Evolutionary conservation across 2,797 vertebrate genomes (phyloP).

Genomic region (Hapalemur alaotrensis): DNA sequence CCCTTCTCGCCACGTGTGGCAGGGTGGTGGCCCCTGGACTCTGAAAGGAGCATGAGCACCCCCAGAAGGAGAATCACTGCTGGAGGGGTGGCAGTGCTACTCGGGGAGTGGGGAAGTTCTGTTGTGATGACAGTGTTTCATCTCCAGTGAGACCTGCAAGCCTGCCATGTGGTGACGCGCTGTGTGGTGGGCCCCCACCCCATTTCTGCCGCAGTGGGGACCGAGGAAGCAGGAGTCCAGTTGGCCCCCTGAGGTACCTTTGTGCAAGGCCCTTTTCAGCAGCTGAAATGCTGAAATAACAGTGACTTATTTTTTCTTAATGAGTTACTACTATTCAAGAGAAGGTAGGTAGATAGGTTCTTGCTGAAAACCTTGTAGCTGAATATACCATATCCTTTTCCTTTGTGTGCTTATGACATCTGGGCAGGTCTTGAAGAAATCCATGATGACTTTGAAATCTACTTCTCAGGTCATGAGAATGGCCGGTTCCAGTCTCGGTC

Average conservation of each 20-base stretch:
- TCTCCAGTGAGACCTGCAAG: neutral
- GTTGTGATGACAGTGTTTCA: neutral
- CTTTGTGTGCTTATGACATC: neutral
- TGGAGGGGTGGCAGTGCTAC: no score
- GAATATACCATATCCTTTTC: neutral
- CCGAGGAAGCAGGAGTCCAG: no score
- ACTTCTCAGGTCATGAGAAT: neutral
- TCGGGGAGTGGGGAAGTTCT: no score
- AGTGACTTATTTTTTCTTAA: neutral
- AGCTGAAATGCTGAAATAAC: neutral
- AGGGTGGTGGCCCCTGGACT: neutral
- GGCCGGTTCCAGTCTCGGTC: neutral
- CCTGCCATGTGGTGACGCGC: neutral
- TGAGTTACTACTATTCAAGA: neutral
- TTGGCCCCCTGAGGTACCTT: neutral
- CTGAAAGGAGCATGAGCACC: neutral
- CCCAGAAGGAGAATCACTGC: neutral
- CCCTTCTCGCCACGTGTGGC: rapidly evolving
- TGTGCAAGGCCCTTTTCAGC: neutral
- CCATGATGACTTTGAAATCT: neutral
- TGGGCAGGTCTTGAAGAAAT: neutral
- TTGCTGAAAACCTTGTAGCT: neutral
- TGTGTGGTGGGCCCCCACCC: neutral
- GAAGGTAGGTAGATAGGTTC: neutral
- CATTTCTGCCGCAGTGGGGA: rapidly evolving